These are phyloP conservation scores for Mesocentrotus franciscanus DNA, from an alignment of 53 echinoderm and acorn worm species.

Conservation along the genomic window DNA sequence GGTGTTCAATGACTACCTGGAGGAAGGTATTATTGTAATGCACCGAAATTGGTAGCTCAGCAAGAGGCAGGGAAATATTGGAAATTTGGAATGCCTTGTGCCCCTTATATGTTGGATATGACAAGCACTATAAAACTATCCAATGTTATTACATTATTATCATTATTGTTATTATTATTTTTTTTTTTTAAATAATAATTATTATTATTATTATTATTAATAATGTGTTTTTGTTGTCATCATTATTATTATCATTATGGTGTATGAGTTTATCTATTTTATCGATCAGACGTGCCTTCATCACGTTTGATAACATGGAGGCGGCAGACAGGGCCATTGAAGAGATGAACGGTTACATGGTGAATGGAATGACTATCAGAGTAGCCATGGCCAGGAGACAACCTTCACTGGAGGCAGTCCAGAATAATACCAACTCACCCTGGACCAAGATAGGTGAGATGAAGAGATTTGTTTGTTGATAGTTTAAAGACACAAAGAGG, in stretches of 20 bases:
- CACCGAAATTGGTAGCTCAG: no score
- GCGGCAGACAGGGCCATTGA: constrained; percentile 82
- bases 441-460: constrained; percentile 77
- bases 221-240: background rate
- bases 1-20: no score
- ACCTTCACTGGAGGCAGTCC: constrained; percentile 74
- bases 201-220: background rate
- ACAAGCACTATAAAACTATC: no score
- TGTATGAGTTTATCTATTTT: background rate
- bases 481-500: background rate
- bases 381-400: constrained; percentile 88
- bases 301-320: constrained; percentile 86
- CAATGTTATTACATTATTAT: no score
- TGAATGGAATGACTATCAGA: constrained; percentile 66
- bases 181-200: no score
- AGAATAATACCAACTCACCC: constrained; percentile 75
- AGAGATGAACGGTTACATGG: constrained; percentile 80
- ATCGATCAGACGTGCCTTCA: constrained; percentile 81
- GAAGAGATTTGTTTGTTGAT: background rate
- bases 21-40: no score
- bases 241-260: background rate
- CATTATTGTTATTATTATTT: no score
- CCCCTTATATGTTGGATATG: no score
- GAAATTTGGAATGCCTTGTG: no score
- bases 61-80: no score